Conservation (phyloP, 2,113 vertebrate species). For the Equus przewalskii region DNA sequence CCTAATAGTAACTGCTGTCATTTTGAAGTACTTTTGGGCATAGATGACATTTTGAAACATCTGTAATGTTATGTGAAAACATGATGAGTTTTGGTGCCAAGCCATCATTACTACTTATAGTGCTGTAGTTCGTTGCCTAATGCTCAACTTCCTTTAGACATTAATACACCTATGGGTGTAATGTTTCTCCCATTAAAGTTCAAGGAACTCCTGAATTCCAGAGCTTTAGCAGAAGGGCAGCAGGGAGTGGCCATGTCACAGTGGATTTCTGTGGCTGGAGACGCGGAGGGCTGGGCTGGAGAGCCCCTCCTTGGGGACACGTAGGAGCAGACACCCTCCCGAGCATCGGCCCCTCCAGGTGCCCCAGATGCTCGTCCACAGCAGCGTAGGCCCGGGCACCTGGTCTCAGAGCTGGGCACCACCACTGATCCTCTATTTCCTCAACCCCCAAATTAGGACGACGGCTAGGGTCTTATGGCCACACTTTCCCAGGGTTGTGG, state of each 20-base stretch:
- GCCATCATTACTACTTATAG: neutral
- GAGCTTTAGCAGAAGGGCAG: neutral
- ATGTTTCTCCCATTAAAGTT: neutral
- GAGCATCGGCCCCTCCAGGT: neutral
- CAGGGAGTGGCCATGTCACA: neutral
- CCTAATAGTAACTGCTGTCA: neutral
- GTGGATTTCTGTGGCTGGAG: neutral
- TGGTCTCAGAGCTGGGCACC: neutral
- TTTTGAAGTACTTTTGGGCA: neutral
- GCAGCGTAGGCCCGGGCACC: neutral
- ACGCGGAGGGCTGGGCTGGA: neutral
- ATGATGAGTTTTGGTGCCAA: neutral
- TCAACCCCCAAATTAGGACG: neutral
- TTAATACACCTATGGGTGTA: neutral
- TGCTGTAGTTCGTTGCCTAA: neutral
- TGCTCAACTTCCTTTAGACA: neutral
- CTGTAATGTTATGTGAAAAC: neutral
- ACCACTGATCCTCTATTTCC: neutral
- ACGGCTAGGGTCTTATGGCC: neutral
- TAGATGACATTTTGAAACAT: neutral
- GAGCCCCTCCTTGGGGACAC: neutral
- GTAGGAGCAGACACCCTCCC: too few species aligned
- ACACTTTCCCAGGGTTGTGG: neutral
- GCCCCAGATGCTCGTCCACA: neutral
- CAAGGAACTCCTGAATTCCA: neutral